These are phyloP conservation scores for Drosophila macrospina DNA, from an alignment of 2,888 invertebrate genomes.

Conservation along the genomic window DNA sequence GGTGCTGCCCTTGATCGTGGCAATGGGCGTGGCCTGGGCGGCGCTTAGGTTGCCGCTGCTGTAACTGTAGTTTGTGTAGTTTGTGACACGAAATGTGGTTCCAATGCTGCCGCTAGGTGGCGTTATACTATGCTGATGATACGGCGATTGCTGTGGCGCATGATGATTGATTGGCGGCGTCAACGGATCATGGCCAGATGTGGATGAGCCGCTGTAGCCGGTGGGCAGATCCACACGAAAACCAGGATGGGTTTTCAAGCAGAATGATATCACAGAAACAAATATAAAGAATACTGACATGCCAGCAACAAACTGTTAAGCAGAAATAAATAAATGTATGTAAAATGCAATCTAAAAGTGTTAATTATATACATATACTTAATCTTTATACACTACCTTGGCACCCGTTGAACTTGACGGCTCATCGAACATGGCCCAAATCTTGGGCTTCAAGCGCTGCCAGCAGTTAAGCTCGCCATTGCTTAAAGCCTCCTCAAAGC, in stretches of 20 bases:
- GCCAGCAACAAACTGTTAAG: constrained; percentile 92
- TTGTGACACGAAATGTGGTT: constrained; percentile 80
- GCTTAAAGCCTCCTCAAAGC: constrained; percentile 93
- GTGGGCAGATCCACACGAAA: constrained; percentile 88
- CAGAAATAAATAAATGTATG: not conserved
- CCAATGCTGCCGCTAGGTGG: constrained; percentile 72
- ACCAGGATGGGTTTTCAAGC: constrained; percentile 97
- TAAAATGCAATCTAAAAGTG: constrained; percentile 26
- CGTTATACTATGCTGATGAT: constrained; percentile 71
- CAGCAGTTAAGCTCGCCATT: constrained; percentile 92
- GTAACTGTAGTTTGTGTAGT: constrained; percentile 76
- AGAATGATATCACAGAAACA: constrained; percentile 97
- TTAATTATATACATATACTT: too few relatives aligned
- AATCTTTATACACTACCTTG: constrained; percentile 88
- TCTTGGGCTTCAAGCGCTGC: constrained; percentile 95
- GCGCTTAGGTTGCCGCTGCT: constrained; percentile 77
- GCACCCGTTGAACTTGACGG: constrained; percentile 96
- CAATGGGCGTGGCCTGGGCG: constrained; percentile 74
- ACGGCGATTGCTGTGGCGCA: constrained; percentile 53
- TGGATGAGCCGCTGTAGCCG: constrained; percentile 44
- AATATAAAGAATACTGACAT: constrained; percentile 98
- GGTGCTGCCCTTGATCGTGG: constrained; percentile 70
- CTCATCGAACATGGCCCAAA: constrained; percentile 98
- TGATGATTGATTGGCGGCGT: constrained; percentile 75
- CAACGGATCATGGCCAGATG: constrained; percentile 66